These are phyloP conservation scores for Basileuterus tristriatus DNA, from an alignment of 2,797 vertebrate genomes.

Conservation along the genomic window DNA sequence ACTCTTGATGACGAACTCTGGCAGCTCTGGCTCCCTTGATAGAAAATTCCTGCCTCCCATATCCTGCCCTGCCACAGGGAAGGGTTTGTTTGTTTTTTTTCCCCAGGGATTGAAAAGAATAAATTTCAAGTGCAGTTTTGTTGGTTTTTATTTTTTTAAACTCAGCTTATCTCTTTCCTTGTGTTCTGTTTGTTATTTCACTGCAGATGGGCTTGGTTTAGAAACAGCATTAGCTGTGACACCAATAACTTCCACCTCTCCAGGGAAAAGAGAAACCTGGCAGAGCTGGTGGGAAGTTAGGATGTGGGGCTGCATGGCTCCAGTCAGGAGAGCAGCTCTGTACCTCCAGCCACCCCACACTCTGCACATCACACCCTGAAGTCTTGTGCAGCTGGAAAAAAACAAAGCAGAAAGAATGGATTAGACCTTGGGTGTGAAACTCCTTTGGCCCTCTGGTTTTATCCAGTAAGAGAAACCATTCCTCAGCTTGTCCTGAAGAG, in stretches of 20 bases:
- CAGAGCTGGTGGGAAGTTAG: not conserved
- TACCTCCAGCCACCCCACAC: not conserved
- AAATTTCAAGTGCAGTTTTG: not conserved
- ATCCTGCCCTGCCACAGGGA: not conserved
- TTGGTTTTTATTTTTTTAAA: not conserved
- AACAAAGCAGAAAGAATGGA: not conserved
- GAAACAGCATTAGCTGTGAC: not conserved
- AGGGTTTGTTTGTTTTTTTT: not conserved
- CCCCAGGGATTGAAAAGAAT: not conserved
- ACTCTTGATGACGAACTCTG: conserved; percentile 57
- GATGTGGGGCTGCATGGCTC: accelerated
- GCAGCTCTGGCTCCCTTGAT: not conserved
- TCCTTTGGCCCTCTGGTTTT: not conserved
- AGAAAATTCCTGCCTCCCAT: conserved; percentile 23
- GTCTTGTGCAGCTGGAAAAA: not conserved
- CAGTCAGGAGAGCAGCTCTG: accelerated
- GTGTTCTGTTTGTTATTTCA: not conserved
- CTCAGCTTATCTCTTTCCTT: not conserved
- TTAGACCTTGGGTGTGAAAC: not conserved
- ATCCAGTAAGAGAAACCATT: not conserved
- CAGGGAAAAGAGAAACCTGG: not conserved
- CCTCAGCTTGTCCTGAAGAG: not conserved
- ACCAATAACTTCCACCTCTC: not conserved
- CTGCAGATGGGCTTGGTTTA: not conserved
- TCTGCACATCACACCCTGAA: not conserved